These are phyloP conservation scores for Hetaerina titia DNA, from an alignment of 2,888 invertebrate species.

Conservation along the genomic window DNA sequence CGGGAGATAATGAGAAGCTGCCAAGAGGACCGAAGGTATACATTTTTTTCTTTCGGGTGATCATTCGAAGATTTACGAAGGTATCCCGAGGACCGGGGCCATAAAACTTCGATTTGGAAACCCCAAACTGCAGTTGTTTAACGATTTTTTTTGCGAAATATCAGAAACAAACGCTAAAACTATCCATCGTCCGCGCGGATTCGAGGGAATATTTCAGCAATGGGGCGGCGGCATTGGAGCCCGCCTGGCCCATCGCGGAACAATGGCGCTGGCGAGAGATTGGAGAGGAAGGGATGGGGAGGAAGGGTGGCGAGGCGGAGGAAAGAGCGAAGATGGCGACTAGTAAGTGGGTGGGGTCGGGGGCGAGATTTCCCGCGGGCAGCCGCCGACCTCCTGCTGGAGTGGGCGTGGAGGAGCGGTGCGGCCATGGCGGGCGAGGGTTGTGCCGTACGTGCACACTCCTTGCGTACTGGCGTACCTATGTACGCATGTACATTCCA, in stretches of 20 bases:
- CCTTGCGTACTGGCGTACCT: neutral
- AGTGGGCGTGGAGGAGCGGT: no score
- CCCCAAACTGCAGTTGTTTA: neutral
- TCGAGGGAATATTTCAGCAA: neutral
- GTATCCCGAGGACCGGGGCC: neutral
- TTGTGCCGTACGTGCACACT: neutral
- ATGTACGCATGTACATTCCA: neutral
- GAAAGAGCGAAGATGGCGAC: neutral
- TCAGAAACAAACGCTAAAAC: neutral
- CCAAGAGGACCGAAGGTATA: neutral
- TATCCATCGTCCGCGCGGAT: neutral
- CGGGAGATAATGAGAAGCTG: constrained; percentile 4
- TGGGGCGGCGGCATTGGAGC: neutral
- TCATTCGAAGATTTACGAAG: neutral
- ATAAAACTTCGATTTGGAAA: neutral
- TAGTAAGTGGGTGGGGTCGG: neutral
- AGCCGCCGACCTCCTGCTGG: neutral
- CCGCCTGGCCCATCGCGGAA: neutral
- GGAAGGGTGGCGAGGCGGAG: neutral
- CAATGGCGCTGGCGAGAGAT: neutral
- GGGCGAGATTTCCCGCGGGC: neutral
- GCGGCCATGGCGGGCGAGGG: no score
- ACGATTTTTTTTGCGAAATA: neutral
- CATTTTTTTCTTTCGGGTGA: neutral
- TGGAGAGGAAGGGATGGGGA: no score